These are phyloP conservation scores for Ypsolopha sequella DNA, from an alignment of 2,888 invertebrate species.

Conservation along the genomic window DNA sequence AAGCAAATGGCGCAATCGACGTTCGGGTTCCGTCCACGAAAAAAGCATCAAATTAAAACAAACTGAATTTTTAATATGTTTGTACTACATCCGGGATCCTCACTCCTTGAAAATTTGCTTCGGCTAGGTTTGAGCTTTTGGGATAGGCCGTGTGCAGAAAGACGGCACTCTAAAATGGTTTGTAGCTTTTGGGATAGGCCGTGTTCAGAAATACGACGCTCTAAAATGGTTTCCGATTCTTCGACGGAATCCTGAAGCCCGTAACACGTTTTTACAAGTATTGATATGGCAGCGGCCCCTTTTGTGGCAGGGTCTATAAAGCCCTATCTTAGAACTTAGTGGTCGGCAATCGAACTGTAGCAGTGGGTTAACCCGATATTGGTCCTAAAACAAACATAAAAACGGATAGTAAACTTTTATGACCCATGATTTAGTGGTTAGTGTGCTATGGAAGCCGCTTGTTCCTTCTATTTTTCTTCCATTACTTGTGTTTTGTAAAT, in stretches of 20 bases:
- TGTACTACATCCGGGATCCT: too few species aligned
- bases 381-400: slow-evolving; percentile 63
- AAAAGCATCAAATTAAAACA: too few species aligned
- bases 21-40: too few species aligned
- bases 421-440: slow-evolving; percentile 10
- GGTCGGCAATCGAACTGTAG: slow-evolving; percentile 41
- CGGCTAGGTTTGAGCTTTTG: neutral
- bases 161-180: neutral
- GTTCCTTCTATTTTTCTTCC: too few species aligned
- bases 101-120: too few species aligned
- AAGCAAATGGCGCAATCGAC: too few species aligned
- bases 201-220: neutral
- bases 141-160: neutral
- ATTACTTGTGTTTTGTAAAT: too few species aligned
- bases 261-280: slow-evolving; percentile 3
- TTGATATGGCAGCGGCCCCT: slow-evolving; percentile 2
- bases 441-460: neutral
- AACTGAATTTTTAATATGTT: too few species aligned
- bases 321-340: slow-evolving; percentile 3
- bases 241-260: neutral
- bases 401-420: slow-evolving; percentile 60
- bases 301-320: slow-evolving; percentile 4
- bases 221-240: too few species aligned
- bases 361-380: slow-evolving; percentile 50
- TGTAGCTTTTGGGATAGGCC: neutral